Base-by-base conservation (phyloP, 2,888 invertebrate species). In the Dyspetes luteomarginatus region DNA sequence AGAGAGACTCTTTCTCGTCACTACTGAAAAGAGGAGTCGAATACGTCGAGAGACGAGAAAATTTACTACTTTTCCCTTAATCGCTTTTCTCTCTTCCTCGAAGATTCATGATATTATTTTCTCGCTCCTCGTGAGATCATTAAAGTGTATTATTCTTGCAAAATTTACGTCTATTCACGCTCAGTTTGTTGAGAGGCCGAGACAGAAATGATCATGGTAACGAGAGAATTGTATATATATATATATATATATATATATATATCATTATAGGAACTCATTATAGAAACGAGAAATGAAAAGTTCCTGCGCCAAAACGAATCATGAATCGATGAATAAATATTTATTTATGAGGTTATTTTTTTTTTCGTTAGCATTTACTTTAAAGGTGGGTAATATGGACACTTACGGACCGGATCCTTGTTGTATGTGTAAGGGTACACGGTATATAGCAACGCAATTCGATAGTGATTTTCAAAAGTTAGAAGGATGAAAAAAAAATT, bases 21-120 rank as follows among this genome's bases (percentile, higher is more conserved):
- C 64, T 78, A 43, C 41, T 15, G 36, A 67, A 60, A 58, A 58
- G 30, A 52, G 45, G 30, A 22, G 41, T 55, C 30, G 50, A 68
- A 64, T 28, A 17, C 22, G 28, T 45, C 43, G 48, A 26, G 41
- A 15, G 30, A 56, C 45, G 43, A 68, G 19, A 24, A 65, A 74
- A 74, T 79, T 74, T 56, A 60, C 28, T 48, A 28, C 68, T 69
- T 26, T 15, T 58, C 60, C 19, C 55, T 50, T 62, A 45, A 78
- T 72, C 41, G 64, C 9, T 58, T 30, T 15, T 26, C 24, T 12
- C 26, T 12, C 43, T 2, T 2, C 22, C 17, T 60, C 71, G 45
- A 56, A 58, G 45, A 50, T 19, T 50, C 30, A 3, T 52, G 30
- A 30, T 60, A 24, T 22, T 52, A 72, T 60, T 60, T 68, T 58